Percentiles rank a stretch among this genome's conserved stretches.
These are phyloP conservation scores for Papilio polyxenes DNA, from an alignment of 1,140 invertebrate species.

Conservation along the genomic window DNA sequence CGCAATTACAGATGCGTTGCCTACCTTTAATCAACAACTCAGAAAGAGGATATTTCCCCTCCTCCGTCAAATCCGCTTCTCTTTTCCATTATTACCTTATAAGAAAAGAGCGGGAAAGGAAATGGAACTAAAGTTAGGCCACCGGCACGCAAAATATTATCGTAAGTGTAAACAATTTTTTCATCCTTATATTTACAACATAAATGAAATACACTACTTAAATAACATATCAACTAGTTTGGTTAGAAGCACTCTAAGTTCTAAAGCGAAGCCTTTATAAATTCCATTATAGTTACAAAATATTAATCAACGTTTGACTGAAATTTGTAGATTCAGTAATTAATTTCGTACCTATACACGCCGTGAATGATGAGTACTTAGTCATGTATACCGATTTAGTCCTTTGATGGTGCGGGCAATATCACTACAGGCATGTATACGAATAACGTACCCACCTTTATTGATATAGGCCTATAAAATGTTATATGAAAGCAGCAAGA, in stretches of 20 bases:
- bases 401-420: constrained; percentile 12
- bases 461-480: not conserved
- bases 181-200: not conserved
- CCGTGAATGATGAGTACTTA: constrained; percentile 28
- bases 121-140: too few relatives aligned
- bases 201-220: not conserved
- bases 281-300: constrained; percentile 26
- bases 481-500: not conserved
- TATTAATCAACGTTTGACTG: constrained; percentile 27
- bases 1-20: too few relatives aligned
- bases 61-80: too few relatives aligned
- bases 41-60: too few relatives aligned
- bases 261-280: not conserved
- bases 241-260: constrained; percentile 3
- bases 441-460: not conserved
- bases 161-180: too few relatives aligned
- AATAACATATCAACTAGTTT: constrained; percentile 7
- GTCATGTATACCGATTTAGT: constrained; percentile 26
- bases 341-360: constrained; percentile 13
- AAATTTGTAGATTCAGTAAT: constrained; percentile 24
- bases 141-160: too few relatives aligned
- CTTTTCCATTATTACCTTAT: too few relatives aligned
- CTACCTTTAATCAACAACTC: too few relatives aligned
- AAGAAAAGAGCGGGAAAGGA: too few relatives aligned
- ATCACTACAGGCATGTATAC: not conserved